Base-by-base conservation (phyloP, 2,113 vertebrate genomes). In the Microcebus murinus region DNA sequence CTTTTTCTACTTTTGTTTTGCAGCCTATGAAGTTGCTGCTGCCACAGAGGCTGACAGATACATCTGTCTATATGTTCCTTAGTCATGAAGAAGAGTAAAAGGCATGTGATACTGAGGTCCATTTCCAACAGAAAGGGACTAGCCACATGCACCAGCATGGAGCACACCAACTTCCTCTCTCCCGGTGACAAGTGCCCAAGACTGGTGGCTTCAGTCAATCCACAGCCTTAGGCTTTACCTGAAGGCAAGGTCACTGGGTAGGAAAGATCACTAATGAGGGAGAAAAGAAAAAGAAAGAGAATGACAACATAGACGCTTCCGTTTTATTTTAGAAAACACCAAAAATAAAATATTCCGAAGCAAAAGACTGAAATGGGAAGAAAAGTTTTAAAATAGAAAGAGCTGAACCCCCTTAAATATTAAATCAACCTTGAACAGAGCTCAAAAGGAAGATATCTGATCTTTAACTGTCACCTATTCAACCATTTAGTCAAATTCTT, bases 341-440 rank as follows among this genome's bases (percentile, higher is more conserved):
- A 14, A 87, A 91, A 91, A 74, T 52, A 61, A 85, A 74, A 57
- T 90, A 90, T 50, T 85, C 71, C 90, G 70, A 92, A 81, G 36
- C 23, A 86, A 96, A 90, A 57, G 77, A 86, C 4, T 42, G 59
- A 94, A 95, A 79, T 59, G 1, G 87, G 71, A 92, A 92, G 7
- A 36, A 70, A 88, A 21, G 39, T 68, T 79, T 63, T 84, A 65
- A 70, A 94, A 92, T 1, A 55, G 31, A 97, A 90, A 95, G 17
- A 77, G 9, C n/a, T 27, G 1, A 55, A 90, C 6, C 8, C 50
- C 15, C 61, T 13, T 23, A 55, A 94, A 90, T 57, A 31, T 50
- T 59, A 92, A 77, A 90, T n/a, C 39, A 90, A 81, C 29, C n/a
- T 21, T 50, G 36, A 77, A 59, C 13, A 59, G 11, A 9, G 9